These are phyloP conservation scores for Junonia oenone DNA, from an alignment of 2,888 invertebrate genomes.

Conservation along the genomic window DNA sequence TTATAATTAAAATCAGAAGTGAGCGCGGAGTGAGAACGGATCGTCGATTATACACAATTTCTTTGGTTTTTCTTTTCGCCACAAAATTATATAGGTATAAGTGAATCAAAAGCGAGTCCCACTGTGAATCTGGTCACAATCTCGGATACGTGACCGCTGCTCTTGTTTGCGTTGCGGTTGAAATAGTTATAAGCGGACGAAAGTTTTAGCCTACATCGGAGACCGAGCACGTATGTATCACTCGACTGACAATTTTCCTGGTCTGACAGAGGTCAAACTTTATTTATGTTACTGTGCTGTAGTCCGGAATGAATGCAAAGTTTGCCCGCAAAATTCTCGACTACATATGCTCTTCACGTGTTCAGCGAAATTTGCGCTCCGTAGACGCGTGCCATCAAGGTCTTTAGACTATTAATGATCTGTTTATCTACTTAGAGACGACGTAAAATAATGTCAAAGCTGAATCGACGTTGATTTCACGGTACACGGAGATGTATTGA, in stretches of 20 bases:
- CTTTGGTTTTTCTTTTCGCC: constrained; percentile 32
- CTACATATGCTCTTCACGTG: constrained; percentile 49
- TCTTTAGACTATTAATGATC: constrained; percentile 41
- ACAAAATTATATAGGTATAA: constrained; percentile 48
- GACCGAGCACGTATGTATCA: constrained; percentile 59
- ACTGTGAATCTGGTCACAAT: constrained; percentile 44
- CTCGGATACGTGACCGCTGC: constrained; percentile 61
- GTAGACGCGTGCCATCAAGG: constrained; percentile 49
- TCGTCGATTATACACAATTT: constrained; percentile 31
- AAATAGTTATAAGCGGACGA: constrained; percentile 59
- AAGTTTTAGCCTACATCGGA: constrained; percentile 67
- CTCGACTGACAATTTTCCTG: constrained; percentile 63
- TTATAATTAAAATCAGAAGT: constrained; percentile 45
- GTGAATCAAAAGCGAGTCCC: constrained; percentile 44
- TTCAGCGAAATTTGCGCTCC: constrained; percentile 52
- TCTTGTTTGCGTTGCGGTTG: constrained; percentile 70
- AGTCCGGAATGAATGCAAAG: constrained; percentile 67
- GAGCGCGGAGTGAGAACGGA: constrained; percentile 47
- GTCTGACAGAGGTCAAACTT: constrained; percentile 53
- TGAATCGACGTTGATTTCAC: constrained; percentile 17
- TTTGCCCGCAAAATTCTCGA: constrained; percentile 46
- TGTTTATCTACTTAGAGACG: constrained; percentile 33
- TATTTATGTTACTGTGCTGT: constrained; percentile 64
- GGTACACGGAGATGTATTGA: constrained; percentile 18
- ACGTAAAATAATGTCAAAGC: constrained; percentile 25